phyloP scores from a whole-genome alignment of 2,797 vertebrate genomes.

The Chelon auratus region DNA sequence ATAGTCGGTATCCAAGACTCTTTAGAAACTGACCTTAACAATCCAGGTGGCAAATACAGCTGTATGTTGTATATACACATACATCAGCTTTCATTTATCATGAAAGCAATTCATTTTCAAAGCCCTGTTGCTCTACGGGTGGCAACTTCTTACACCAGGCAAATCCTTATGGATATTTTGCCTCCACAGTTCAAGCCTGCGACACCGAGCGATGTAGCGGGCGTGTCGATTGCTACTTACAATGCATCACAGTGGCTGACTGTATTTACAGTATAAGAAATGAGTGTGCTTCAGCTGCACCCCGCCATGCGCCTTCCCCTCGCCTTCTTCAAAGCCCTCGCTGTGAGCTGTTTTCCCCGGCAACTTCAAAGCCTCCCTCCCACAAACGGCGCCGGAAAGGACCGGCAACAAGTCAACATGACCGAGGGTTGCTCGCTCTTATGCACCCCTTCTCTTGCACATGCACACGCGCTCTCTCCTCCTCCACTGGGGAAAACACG shows the following conservation, averaged over 20 bases:
- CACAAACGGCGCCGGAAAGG: slow-evolving; percentile 57
- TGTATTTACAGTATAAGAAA: slow-evolving; percentile 67
- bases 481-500: slow-evolving; percentile 40
- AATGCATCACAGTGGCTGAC: slow-evolving; percentile 30
- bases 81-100: neutral
- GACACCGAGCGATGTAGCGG: slow-evolving; percentile 20
- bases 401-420: slow-evolving; percentile 73
- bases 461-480: slow-evolving; percentile 14
- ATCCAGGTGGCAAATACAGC: too few species aligned
- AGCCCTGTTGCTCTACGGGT: neutral
- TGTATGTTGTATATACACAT: neutral
- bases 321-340: slow-evolving; percentile 71
- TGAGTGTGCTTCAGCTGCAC: slow-evolving; percentile 41
- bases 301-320: slow-evolving; percentile 56
- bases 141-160: slow-evolving; percentile 1
- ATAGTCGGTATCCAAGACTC: too few species aligned
- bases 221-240: slow-evolving; percentile 7
- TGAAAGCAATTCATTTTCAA: neutral
- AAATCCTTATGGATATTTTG: slow-evolving; percentile 23
- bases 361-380: slow-evolving; percentile 78
- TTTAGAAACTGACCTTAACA: too few species aligned
- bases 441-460: slow-evolving; percentile 3
- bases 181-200: neutral
- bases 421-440: slow-evolving; percentile 63
- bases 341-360: slow-evolving; percentile 67